These are phyloP conservation scores for Salvator merianae DNA, from an alignment of 2,113 vertebrate species.

Conservation along the genomic window DNA sequence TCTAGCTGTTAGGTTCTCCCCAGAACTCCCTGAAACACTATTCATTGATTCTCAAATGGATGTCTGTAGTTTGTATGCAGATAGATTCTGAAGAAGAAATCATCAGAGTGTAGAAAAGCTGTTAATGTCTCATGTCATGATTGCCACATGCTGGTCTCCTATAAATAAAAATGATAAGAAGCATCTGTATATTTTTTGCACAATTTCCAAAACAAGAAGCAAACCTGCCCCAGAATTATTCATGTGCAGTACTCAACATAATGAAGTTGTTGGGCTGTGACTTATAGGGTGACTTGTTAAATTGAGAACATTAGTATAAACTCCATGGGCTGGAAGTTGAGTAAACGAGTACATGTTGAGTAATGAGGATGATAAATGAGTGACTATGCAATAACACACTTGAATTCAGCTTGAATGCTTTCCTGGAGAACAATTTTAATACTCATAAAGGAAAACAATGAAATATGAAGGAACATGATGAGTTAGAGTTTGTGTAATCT, in stretches of 20 bases:
- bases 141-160: constrained; percentile 34
- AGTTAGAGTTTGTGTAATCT: not conserved
- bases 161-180: constrained; percentile 54
- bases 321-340: constrained; percentile 14
- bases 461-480: not conserved
- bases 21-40: constrained; percentile 22
- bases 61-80: constrained; percentile 10
- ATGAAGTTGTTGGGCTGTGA: constrained; percentile 12
- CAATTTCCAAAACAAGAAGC: constrained; percentile 21
- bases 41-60: constrained; percentile 26
- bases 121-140: constrained; percentile 40
- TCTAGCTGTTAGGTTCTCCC: not conserved
- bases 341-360: constrained; percentile 9
- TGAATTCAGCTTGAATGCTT: constrained; percentile 44
- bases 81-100: constrained; percentile 42
- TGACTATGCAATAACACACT: constrained; percentile 17
- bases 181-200: constrained; percentile 6
- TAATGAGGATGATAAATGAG: constrained; percentile 36
- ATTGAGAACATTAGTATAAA: constrained; percentile 45
- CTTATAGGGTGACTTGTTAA: constrained; percentile 46
- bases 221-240: constrained; percentile 1
- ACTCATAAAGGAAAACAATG: constrained; percentile 41
- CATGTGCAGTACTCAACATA: constrained; percentile 14
- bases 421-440: constrained; percentile 42
- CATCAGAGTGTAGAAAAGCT: constrained; percentile 32